These are phyloP conservation scores for Scaeva pyrastri DNA, from an alignment of 2,888 invertebrate genomes.

Conservation along the genomic window DNA sequence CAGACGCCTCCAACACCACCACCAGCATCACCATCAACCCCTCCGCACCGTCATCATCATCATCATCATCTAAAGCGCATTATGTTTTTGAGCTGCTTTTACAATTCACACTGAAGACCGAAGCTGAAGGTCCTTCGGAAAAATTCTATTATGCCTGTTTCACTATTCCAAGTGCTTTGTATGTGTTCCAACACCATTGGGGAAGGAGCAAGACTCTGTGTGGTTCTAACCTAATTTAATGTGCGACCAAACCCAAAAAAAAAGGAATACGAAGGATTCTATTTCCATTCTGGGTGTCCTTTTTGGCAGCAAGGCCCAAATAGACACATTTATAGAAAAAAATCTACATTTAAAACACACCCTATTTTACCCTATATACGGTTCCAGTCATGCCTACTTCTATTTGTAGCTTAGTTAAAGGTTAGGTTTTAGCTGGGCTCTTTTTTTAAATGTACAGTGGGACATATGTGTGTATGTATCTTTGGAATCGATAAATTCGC, in stretches of 20 bases:
- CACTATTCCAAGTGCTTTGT: conserved; percentile 26
- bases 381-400: conserved; percentile 20
- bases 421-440: background rate
- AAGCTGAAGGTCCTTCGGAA: conserved; percentile 38
- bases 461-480: no score
- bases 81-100: conserved; percentile 38
- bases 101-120: conserved; percentile 29
- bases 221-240: conserved; percentile 54
- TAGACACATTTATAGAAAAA: conserved; percentile 1
- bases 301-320: conserved; percentile 50
- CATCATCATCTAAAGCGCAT: conserved; percentile 29
- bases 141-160: conserved; percentile 35
- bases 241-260: conserved; percentile 16
- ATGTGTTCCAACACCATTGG: conserved; percentile 1
- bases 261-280: conserved; percentile 19
- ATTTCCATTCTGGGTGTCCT: conserved; percentile 10
- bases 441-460: background rate
- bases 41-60: background rate
- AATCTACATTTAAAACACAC: background rate
- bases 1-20: conserved; percentile 27
- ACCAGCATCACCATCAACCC: background rate
- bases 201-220: conserved; percentile 14
- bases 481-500: no score
- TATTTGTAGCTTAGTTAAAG: conserved; percentile 19
- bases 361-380: background rate